phyloP scores from a whole-genome alignment of 1,140 invertebrate genomes.

The Papilio machaon region DNA sequence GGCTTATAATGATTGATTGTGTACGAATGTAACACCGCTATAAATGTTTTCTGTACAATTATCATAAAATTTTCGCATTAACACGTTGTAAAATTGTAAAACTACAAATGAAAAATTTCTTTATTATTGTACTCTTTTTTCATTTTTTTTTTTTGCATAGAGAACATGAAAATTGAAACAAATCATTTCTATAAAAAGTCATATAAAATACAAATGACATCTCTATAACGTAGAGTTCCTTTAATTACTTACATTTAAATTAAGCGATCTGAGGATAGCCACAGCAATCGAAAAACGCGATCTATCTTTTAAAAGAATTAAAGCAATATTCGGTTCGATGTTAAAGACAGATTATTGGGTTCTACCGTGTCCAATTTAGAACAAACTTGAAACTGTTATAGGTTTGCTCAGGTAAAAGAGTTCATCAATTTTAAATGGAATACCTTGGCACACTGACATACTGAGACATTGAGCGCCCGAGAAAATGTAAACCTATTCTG shows the following conservation, averaged over 20 bases:
- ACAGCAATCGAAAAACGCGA: no score
- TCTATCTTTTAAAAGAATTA: no score
- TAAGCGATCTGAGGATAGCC: no score
- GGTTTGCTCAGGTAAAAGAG: background rate
- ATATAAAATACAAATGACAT: no score
- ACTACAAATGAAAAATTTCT: background rate
- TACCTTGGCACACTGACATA: slow-evolving; percentile 8
- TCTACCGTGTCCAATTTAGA: background rate
- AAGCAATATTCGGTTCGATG: no score
- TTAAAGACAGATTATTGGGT: no score
- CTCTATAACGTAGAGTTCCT: no score
- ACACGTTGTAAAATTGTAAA: no score
- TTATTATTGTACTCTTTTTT: background rate
- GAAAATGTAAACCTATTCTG: background rate
- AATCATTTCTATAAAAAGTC: no score
- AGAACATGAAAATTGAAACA: no score
- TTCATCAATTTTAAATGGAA: slow-evolving; percentile 19
- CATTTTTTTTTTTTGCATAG: no score
- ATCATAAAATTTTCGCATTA: background rate
- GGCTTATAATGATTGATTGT: slow-evolving; percentile 4
- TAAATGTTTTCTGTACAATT: background rate
- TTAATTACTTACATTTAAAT: no score
- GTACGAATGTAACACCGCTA: background rate
- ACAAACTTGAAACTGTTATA: background rate
- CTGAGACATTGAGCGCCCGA: background rate